Evolutionary conservation across 1,140 invertebrate species (phyloP).

Genomic region (Heterodera schachtii): DNA sequence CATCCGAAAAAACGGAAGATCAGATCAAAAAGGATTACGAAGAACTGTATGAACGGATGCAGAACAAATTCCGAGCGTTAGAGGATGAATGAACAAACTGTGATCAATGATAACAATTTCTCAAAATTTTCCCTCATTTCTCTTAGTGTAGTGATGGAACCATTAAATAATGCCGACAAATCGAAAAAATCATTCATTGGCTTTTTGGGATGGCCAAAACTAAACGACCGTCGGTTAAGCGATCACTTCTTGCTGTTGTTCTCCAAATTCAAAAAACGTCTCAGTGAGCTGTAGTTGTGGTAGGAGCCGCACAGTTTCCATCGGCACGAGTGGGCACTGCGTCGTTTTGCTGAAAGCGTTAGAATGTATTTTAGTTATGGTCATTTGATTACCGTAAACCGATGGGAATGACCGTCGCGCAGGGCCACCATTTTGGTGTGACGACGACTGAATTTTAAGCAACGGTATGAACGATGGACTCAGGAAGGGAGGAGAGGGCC

Average conservation of each 20-base stretch:
- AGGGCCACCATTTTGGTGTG: not conserved
- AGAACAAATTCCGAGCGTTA: constrained; percentile 89
- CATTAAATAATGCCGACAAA: not conserved
- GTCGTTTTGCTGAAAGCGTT: constrained; percentile 22
- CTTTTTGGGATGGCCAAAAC: not conserved
- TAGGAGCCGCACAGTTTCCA: constrained; percentile 37
- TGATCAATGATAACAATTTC: not conserved
- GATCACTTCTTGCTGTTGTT: not conserved
- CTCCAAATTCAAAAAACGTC: constrained; percentile 8
- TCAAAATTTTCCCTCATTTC: not conserved
- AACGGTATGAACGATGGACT: not conserved
- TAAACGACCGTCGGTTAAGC: not conserved
- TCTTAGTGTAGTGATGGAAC: not conserved
- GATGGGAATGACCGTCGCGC: not conserved
- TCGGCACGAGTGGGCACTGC: constrained; percentile 30
- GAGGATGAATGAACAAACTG: constrained; percentile 79
- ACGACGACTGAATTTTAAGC: not conserved
- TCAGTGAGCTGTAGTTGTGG: constrained; percentile 22
- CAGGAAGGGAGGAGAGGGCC: not conserved
- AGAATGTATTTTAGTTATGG: no score
- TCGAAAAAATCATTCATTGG: not conserved
- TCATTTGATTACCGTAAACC: constrained; percentile 8
- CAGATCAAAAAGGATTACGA: constrained; percentile 97
- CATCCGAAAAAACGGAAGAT: constrained; percentile 91
- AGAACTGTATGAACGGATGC: constrained; percentile 89